A percentile compares a stretch with the other conserved stretches of the same genome.
Evolutionary conservation across 2,113 vertebrate genomes (phyloP).

Genomic region (Cynocephalus volans): DNA sequence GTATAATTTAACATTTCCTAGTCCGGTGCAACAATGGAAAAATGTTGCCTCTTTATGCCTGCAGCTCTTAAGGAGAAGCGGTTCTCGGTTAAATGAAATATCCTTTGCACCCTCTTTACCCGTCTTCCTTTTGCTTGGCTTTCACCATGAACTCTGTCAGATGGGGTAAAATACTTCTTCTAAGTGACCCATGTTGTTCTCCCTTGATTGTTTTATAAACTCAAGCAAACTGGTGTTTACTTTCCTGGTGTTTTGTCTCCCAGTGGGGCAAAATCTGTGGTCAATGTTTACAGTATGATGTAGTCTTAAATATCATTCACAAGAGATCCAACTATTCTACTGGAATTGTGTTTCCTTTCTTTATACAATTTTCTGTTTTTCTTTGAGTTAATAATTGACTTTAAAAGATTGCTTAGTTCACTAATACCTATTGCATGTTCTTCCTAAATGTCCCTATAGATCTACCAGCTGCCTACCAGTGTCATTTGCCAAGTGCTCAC

Average conservation of each 20-base stretch:
- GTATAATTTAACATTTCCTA: slow-evolving; percentile 55
- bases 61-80: not conserved
- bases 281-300: not conserved
- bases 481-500: not conserved
- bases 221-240: not conserved
- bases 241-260: no score
- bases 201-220: slow-evolving; percentile 44
- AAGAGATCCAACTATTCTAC: not conserved
- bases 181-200: not conserved
- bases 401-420: not conserved
- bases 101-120: not conserved
- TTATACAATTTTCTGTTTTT: not conserved
- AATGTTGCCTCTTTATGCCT: not conserved
- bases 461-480: not conserved
- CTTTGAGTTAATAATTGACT: slow-evolving; percentile 12
- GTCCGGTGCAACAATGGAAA: not conserved
- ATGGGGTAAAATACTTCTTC: not conserved
- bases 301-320: slow-evolving; percentile 17
- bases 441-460: not conserved
- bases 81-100: not conserved
- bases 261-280: not conserved
- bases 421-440: not conserved
- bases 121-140: not conserved
- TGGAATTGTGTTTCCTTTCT: not conserved
- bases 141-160: not conserved